These are phyloP conservation scores for Aquatica leii DNA, from an alignment of 2,888 invertebrate species.

Conservation along the genomic window DNA sequence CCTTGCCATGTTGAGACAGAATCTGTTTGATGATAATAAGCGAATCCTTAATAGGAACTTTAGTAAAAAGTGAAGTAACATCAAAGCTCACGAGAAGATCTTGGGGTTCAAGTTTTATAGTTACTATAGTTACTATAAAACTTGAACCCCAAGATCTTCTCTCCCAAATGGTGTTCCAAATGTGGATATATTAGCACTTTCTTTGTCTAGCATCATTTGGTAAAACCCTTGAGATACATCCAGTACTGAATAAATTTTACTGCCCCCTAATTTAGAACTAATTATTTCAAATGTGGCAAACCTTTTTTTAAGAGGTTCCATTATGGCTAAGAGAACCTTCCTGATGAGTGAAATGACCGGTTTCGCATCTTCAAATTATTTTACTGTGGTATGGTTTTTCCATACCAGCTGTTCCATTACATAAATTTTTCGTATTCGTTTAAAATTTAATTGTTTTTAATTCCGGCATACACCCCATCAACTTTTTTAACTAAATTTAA, in stretches of 20 bases:
- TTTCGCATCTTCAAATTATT: not conserved
- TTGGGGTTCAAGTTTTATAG: too few species aligned
- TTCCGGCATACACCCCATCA: too few species aligned
- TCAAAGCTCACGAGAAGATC: too few species aligned
- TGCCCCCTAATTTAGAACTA: not conserved
- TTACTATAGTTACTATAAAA: too few species aligned
- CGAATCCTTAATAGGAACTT: too few species aligned
- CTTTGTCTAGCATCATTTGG: slow-evolving; percentile 3
- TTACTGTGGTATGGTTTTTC: not conserved
- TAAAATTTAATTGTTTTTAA: too few species aligned
- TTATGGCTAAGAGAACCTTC: not conserved
- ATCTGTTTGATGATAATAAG: too few species aligned
- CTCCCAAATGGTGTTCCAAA: slow-evolving; percentile 11
- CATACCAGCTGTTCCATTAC: not conserved
- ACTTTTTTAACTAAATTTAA: too few species aligned
- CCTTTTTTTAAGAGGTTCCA: not conserved
- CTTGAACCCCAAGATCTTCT: not conserved
- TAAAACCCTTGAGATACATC: slow-evolving; percentile 15
- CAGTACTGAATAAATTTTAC: slow-evolving; percentile 5
- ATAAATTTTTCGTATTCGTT: too few species aligned
- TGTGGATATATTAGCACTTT: slow-evolving; percentile 8
- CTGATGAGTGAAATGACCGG: not conserved
- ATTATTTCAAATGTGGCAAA: not conserved
- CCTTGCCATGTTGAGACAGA: too few species aligned
- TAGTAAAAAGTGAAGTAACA: too few species aligned